A percentile compares a stretch with the other conserved stretches of the same genome.
Conservation (phyloP, 2,113 vertebrate species). For the Poeciliopsis occidentalis region DNA sequence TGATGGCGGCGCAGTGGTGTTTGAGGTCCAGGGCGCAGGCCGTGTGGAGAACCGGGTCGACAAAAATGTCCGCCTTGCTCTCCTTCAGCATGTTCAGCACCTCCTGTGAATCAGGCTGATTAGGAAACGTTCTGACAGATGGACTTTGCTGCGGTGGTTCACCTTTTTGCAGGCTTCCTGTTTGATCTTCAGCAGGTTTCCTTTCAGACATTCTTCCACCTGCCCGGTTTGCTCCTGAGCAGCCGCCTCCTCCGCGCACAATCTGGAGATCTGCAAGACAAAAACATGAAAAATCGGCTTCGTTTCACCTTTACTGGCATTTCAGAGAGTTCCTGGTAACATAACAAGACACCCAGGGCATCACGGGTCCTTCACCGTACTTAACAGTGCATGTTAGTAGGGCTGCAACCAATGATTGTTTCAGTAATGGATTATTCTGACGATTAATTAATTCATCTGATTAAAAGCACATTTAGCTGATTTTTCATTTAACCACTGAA, state of each 20-base stretch:
- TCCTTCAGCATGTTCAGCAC: conserved; percentile 98
- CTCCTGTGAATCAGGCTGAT: conserved; percentile 78
- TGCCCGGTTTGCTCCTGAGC: conserved; percentile 98
- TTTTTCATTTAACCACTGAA: too few species aligned
- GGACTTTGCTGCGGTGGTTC: neutral
- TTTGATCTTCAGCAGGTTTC: conserved; percentile 94
- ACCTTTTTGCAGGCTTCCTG: conserved; percentile 91
- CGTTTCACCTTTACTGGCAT: neutral
- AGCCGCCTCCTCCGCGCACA: conserved; percentile 95
- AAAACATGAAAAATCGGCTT: neutral
- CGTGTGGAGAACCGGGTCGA: conserved; percentile 96
- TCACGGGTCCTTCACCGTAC: neutral
- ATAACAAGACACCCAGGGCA: neutral
- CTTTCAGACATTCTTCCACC: conserved; percentile 96
- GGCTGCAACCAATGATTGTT: too few species aligned
- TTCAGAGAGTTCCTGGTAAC: neutral
- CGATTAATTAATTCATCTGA: too few species aligned
- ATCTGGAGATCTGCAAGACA: conserved; percentile 81
- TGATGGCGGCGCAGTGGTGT: conserved; percentile 95
- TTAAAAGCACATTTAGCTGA: too few species aligned
- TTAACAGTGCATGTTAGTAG: neutral
- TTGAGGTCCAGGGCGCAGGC: conserved; percentile 97
- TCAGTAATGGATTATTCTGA: too few species aligned
- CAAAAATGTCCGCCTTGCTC: conserved; percentile 98
- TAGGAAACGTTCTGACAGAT: neutral